A percentile compares a stretch with the other conserved stretches of the same genome.
phyloP scores from a whole-genome alignment of 2,113 vertebrate species.

The Hucho hucho region DNA sequence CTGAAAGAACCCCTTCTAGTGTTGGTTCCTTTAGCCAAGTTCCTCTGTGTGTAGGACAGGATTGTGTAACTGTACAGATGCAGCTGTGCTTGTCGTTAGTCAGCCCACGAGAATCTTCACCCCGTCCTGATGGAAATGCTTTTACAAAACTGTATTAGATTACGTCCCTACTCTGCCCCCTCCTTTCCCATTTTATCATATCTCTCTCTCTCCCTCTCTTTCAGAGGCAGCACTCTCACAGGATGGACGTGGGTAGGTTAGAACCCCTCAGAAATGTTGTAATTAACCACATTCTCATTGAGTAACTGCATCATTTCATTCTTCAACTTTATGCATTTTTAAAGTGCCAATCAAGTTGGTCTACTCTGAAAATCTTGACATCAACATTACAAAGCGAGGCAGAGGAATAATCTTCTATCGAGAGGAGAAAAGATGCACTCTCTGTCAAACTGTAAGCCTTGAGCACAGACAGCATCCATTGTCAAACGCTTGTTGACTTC shows the following conservation, averaged over 20 bases:
- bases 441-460: neutral
- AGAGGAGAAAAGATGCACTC: neutral
- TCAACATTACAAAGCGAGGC: neutral
- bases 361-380: neutral
- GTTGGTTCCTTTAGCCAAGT: conserved; percentile 19
- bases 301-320: conserved; percentile 2
- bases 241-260: neutral
- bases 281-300: conserved; percentile 2
- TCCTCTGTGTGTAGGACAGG: conserved; percentile 28
- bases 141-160: conserved; percentile 48
- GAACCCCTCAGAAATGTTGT: conserved; percentile 1
- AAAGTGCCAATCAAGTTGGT: neutral
- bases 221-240: neutral
- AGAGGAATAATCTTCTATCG: neutral
- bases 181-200: neutral
- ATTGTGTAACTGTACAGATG: conserved; percentile 37
- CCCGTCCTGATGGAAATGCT: conserved; percentile 48
- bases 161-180: conserved; percentile 25
- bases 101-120: conserved; percentile 52
- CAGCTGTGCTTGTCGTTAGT: conserved; percentile 47
- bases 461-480: neutral
- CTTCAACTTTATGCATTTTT: neutral
- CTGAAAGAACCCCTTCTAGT: conserved; percentile 12
- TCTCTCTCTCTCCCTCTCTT: neutral
- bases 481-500: neutral